phyloP scores from a whole-genome alignment of 1,140 invertebrate genomes.

The Drosophila willistoni region DNA sequence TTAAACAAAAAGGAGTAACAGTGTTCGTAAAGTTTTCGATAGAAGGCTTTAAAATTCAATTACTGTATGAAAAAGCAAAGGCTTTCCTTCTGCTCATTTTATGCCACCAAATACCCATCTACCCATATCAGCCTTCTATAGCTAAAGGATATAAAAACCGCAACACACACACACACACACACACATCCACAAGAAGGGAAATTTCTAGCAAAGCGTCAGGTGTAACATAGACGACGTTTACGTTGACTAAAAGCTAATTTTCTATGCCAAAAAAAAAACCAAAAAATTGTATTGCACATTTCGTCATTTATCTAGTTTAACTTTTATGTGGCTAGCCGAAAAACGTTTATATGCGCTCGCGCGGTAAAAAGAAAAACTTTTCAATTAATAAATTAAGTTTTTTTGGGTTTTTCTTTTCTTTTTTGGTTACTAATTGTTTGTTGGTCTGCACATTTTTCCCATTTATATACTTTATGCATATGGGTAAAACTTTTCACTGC shows the following conservation, averaged over 20 bases:
- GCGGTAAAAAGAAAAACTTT: constrained; percentile 61
- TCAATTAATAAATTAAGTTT: constrained; percentile 71
- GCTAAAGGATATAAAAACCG: constrained; percentile 23
- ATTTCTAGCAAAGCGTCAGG: constrained; percentile 26
- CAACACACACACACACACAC: constrained; percentile 8
- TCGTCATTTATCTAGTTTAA: constrained; percentile 45
- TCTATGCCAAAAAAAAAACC: constrained; percentile 42
- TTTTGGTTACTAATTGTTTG: constrained; percentile 57
- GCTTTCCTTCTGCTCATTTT: background rate
- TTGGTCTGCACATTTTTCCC: constrained; percentile 28
- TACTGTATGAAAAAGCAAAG: too few relatives aligned
- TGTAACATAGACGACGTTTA: constrained; percentile 33
- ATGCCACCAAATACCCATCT: background rate
- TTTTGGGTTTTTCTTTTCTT: constrained; percentile 36
- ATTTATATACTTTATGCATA: background rate
- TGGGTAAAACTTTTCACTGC: constrained; percentile 2
- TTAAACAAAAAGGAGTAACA: too few relatives aligned
- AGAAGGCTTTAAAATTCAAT: background rate
- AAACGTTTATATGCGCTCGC: constrained; percentile 34
- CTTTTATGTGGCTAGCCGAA: constrained; percentile 48
- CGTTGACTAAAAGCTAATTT: constrained; percentile 66
- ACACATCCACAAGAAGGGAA: background rate
- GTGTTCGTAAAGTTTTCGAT: too few relatives aligned
- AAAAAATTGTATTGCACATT: constrained; percentile 49
- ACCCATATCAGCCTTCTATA: too few relatives aligned